phyloP scores from a whole-genome alignment of 2,113 vertebrate species.

The Alaudala cheleensis region DNA sequence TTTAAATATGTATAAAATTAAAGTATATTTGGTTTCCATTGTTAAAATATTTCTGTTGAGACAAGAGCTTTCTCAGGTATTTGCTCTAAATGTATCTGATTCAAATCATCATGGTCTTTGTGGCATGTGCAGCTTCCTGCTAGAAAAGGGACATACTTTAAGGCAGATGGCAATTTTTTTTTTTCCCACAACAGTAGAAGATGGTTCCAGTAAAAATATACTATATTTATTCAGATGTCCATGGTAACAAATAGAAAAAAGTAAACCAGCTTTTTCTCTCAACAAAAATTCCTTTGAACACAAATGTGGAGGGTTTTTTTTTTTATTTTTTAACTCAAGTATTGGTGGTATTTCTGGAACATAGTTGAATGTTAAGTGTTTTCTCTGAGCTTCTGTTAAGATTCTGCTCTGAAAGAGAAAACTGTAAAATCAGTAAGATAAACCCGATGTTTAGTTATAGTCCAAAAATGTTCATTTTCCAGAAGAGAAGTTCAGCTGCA shows the following conservation, averaged over 20 bases:
- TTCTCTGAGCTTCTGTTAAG: background rate
- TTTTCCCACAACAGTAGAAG: background rate
- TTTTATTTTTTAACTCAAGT: background rate
- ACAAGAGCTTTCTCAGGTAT: background rate
- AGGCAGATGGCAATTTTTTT: background rate
- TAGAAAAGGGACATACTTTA: background rate
- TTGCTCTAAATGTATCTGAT: background rate
- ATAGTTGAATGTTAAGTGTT: background rate
- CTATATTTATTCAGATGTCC: background rate
- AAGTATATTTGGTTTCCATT: background rate
- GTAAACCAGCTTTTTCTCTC: background rate
- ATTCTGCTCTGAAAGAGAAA: background rate
- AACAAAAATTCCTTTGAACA: background rate
- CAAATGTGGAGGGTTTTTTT: background rate
- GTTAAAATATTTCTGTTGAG: background rate
- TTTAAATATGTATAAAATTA: background rate
- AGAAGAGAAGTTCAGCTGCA: background rate
- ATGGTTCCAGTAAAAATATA: background rate
- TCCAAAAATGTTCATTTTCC: background rate
- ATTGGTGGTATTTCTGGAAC: background rate
- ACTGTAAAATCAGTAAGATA: background rate
- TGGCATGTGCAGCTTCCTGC: background rate
- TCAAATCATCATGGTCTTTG: background rate
- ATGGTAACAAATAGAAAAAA: background rate
- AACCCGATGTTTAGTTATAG: background rate